Conservation (phyloP, 2,797 vertebrate genomes). For the Tarsius wallacei region DNA sequence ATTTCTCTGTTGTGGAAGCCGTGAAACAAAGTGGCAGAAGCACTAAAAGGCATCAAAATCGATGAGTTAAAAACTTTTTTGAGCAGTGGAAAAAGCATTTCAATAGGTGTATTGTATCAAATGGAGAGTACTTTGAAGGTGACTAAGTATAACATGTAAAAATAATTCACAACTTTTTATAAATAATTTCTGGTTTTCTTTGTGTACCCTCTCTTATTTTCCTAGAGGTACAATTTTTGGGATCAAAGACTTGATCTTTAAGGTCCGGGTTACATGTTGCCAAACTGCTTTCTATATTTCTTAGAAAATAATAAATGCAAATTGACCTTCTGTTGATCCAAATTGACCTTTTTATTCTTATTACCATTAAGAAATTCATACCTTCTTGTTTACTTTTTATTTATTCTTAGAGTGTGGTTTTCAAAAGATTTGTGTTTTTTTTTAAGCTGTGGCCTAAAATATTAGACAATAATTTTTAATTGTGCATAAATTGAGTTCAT, state of each 20-base stretch:
- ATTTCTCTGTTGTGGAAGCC: too few species aligned
- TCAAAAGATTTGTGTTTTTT: neutral
- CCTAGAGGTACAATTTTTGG: neutral
- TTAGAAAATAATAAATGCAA: slow-evolving; percentile 13
- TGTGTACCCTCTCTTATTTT: neutral
- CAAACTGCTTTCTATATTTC: neutral
- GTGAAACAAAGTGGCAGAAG: too few species aligned
- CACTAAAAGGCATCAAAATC: too few species aligned
- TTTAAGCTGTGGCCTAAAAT: neutral
- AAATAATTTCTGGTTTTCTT: too few species aligned
- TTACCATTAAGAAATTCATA: neutral
- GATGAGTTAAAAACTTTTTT: too few species aligned
- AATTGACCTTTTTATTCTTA: neutral
- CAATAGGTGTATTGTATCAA: too few species aligned
- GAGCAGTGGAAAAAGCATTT: too few species aligned
- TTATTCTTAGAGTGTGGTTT: neutral
- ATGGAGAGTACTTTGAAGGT: too few species aligned
- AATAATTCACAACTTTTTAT: too few species aligned
- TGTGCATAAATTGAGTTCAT: neutral
- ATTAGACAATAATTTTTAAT: slow-evolving; percentile 25
- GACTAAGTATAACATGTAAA: too few species aligned
- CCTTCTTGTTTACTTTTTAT: neutral
- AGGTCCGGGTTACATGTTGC: neutral
- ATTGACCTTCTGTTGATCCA: neutral
- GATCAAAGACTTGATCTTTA: neutral